phyloP scores from a whole-genome alignment of 2,113 vertebrate species.

The Pyxicephalus adspersus region DNA sequence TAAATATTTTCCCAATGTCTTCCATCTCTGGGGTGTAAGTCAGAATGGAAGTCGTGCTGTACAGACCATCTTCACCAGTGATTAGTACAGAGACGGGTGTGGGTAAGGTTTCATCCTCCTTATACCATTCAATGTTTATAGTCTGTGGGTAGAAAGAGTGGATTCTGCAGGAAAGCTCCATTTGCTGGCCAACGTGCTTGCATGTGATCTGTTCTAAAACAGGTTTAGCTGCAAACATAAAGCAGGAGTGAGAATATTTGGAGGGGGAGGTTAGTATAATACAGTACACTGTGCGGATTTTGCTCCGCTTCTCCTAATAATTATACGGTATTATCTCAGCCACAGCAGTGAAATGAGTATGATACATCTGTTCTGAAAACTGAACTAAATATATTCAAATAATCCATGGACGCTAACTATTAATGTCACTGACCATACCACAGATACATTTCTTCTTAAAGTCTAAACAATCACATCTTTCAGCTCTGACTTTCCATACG shows the following conservation, averaged over 20 bases:
- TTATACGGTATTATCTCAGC: too few species aligned
- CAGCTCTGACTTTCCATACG: too few species aligned
- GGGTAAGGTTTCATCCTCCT: neutral
- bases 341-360: too few species aligned
- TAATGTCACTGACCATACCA: too few species aligned
- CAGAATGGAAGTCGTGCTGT: conserved; percentile 10
- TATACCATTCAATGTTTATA: neutral
- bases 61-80: neutral
- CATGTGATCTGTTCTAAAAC: neutral
- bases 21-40: neutral
- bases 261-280: too few species aligned
- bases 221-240: conserved; percentile 19
- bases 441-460: too few species aligned
- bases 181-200: neutral
- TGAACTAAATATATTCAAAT: too few species aligned
- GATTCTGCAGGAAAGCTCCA: conserved; percentile 38
- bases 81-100: neutral
- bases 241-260: neutral
- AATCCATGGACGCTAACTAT: too few species aligned
- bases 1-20: conserved; percentile 33
- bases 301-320: too few species aligned
- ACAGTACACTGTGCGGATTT: too few species aligned
- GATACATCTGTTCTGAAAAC: too few species aligned
- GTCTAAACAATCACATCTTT: too few species aligned
- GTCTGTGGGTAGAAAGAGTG: conserved; percentile 38